Percentiles rank a stretch among this genome's conserved stretches.
Conservation (phyloP, 2,888 invertebrate species). For the Candidula unifasciata region DNA sequence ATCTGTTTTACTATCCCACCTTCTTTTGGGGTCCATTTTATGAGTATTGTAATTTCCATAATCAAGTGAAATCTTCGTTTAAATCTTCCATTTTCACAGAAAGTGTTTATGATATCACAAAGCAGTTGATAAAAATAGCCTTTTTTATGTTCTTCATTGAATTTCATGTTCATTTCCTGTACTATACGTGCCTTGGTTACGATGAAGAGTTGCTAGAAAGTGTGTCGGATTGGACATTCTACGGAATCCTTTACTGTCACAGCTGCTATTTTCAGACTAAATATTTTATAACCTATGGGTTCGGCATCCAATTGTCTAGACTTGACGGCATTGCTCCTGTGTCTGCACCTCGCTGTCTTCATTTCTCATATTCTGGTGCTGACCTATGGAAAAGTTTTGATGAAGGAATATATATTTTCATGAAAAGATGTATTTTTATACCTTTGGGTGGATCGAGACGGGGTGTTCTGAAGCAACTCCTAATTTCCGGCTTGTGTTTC, state of each 20-base stretch:
- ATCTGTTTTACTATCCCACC: constrained; percentile 90
- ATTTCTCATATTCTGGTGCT: constrained; percentile 93
- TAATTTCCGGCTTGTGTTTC: constrained; percentile 88
- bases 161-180: constrained; percentile 87
- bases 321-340: constrained; percentile 84
- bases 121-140: constrained; percentile 75
- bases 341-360: constrained; percentile 90
- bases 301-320: constrained; percentile 85
- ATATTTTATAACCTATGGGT: constrained; percentile 92
- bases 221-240: constrained; percentile 85
- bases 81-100: neutral
- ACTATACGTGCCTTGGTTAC: constrained; percentile 87
- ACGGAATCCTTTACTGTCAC: constrained; percentile 91
- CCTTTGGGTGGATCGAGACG: constrained; percentile 81
- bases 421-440: constrained; percentile 91
- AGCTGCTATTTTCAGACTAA: constrained; percentile 95
- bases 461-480: constrained; percentile 78
- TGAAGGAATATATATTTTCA: constrained; percentile 92
- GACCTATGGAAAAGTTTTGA: constrained; percentile 98
- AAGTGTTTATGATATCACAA: constrained; percentile 34
- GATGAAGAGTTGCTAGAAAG: constrained; percentile 80
- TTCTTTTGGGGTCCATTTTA: constrained; percentile 91
- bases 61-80: constrained; percentile 38
- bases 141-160: constrained; percentile 86
- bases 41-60: constrained; percentile 85